These are phyloP conservation scores for Molossus alvarezi DNA, from an alignment of 2,797 vertebrate genomes.

Conservation along the genomic window DNA sequence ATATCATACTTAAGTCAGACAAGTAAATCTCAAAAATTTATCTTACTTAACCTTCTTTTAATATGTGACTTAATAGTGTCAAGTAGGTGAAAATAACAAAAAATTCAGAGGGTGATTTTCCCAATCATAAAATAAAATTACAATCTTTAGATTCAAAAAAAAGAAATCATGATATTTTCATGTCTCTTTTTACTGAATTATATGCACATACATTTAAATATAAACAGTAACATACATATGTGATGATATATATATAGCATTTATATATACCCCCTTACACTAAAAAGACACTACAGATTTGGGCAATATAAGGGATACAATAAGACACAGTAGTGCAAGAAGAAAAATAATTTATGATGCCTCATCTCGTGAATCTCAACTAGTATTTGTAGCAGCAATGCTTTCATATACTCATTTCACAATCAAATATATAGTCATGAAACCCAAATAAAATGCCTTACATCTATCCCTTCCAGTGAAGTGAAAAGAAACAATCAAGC, in stretches of 20 bases:
- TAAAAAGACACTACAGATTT: conserved; percentile 18
- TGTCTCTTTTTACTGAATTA: conserved; percentile 50
- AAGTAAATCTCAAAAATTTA: conserved; percentile 38
- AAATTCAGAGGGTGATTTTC: conserved; percentile 43
- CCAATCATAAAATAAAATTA: conserved; percentile 27
- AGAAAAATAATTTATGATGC: conserved; percentile 28
- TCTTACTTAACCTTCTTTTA: conserved; percentile 18
- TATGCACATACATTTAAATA: neutral
- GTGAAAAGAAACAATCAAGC: neutral
- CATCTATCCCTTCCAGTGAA: neutral
- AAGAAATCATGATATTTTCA: conserved; percentile 4
- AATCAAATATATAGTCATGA: conserved; percentile 9
- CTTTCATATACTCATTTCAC: neutral
- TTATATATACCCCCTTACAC: neutral
- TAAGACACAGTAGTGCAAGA: conserved; percentile 1
- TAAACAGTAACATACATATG: conserved; percentile 47
- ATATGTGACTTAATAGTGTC: neutral
- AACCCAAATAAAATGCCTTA: conserved; percentile 55
- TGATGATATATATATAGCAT: neutral
- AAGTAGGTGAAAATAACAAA: conserved; percentile 41
- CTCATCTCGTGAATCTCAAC: conserved; percentile 51
- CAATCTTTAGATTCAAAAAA: neutral
- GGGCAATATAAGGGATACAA: neutral
- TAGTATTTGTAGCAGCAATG: conserved; percentile 41
- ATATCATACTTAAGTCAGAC: conserved; percentile 16